These are phyloP conservation scores for Ceryle rudis DNA, from an alignment of 2,797 vertebrate species.

Conservation along the genomic window DNA sequence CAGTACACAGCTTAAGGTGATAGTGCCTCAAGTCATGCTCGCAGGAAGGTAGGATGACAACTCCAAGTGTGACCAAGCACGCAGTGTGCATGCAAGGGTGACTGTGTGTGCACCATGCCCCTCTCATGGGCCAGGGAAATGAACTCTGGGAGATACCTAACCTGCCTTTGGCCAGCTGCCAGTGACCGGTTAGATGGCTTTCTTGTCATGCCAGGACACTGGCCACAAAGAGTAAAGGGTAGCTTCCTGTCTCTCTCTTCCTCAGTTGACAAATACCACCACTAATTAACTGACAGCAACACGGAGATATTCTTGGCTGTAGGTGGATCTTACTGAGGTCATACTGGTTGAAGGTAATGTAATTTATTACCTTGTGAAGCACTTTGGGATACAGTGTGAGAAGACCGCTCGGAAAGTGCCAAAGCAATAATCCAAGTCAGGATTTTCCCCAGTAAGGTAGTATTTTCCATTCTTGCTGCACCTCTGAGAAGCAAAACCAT, in stretches of 20 bases:
- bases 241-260: conserved; percentile 51
- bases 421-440: conserved; percentile 37
- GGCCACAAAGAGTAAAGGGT: conserved; percentile 11
- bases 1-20: rapidly evolving
- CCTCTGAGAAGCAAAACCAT: conserved; percentile 40
- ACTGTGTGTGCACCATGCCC: rapidly evolving
- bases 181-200: neutral
- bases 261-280: conserved; percentile 61
- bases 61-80: no score
- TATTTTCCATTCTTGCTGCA: conserved; percentile 69
- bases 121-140: neutral
- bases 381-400: conserved; percentile 30
- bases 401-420: conserved; percentile 58
- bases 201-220: neutral
- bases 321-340: conserved; percentile 66
- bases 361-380: conserved; percentile 66
- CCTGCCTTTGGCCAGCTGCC: neutral
- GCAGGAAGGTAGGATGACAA: neutral
- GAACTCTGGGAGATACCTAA: neutral
- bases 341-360: conserved; percentile 52
- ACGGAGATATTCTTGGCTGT: conserved; percentile 68
- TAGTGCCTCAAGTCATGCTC: neutral
- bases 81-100: neutral
- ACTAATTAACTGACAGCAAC: conserved; percentile 77
- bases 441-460: conserved; percentile 66